phyloP scores from a whole-genome alignment of 2,888 invertebrate species.

The Rhabditophanes sp. region DNA sequence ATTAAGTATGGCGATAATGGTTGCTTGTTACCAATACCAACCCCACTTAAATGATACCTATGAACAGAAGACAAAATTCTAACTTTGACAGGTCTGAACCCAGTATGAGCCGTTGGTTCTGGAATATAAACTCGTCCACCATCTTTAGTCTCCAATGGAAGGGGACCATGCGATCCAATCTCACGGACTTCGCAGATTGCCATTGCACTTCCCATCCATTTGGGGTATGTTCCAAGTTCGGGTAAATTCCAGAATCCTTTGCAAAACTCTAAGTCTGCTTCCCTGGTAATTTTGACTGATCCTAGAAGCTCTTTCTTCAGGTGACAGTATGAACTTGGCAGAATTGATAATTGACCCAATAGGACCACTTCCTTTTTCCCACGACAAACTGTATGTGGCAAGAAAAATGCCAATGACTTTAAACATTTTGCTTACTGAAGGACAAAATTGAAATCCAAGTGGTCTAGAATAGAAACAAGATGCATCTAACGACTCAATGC shows the following conservation, averaged over 20 bases:
- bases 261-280: constrained; percentile 80
- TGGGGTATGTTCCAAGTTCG: constrained; percentile 47
- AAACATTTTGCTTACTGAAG: constrained; percentile 66
- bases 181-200: constrained; percentile 69
- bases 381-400: constrained; percentile 81
- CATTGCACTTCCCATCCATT: constrained; percentile 60
- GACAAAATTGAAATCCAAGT: constrained; percentile 81
- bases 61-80: constrained; percentile 66
- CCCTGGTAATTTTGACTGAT: constrained; percentile 80
- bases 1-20: constrained; percentile 55
- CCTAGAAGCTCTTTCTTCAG: constrained; percentile 65
- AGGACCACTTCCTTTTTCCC: constrained; percentile 54
- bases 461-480: constrained; percentile 88
- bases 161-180: constrained; percentile 60
- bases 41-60: constrained; percentile 19
- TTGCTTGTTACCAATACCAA: constrained; percentile 9
- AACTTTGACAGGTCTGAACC: constrained; percentile 63
- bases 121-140: constrained; percentile 55
- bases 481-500: constrained; percentile 69
- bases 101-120: constrained; percentile 69
- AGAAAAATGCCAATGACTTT: constrained; percentile 70
- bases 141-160: constrained; percentile 53
- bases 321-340: constrained; percentile 28
- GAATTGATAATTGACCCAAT: constrained; percentile 37
- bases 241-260: constrained; percentile 61